These are phyloP conservation scores for Ips typographus DNA, from an alignment of 1,140 invertebrate genomes.

Conservation along the genomic window DNA sequence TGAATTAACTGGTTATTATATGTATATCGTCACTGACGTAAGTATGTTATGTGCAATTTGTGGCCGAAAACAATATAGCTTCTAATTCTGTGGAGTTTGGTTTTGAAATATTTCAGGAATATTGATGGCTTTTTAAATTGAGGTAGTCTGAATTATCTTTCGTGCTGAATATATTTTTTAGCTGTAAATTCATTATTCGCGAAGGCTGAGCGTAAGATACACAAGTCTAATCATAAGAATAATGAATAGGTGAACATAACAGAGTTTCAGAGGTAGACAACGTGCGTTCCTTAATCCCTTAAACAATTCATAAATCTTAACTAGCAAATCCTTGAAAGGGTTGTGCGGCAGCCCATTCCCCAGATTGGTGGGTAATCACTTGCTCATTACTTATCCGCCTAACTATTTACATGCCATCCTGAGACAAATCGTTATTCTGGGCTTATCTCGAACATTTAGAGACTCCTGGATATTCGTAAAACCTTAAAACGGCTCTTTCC, in stretches of 20 bases:
- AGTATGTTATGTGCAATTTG: no score
- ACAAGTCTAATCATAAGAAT: neutral
- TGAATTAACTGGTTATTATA: no score
- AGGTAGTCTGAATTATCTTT: no score
- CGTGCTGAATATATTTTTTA: no score
- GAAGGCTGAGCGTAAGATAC: no score
- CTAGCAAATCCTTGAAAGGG: slow-evolving; percentile 31
- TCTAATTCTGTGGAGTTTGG: no score
- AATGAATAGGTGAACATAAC: slow-evolving; percentile 15
- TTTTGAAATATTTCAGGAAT: no score
- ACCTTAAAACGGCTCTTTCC: slow-evolving; percentile 38
- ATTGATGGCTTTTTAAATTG: no score
- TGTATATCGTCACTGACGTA: no score
- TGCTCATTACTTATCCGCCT: slow-evolving; percentile 50
- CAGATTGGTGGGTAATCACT: slow-evolving; percentile 52
- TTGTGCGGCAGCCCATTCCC: slow-evolving; percentile 45
- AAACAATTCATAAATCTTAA: slow-evolving; percentile 32
- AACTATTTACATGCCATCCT: slow-evolving; percentile 45
- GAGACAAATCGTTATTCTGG: slow-evolving; percentile 37
- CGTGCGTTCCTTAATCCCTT: slow-evolving; percentile 25
- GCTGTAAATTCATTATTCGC: no score
- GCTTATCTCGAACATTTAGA: slow-evolving; percentile 37
- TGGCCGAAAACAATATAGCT: no score
- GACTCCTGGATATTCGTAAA: slow-evolving; percentile 29
- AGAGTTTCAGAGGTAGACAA: slow-evolving; percentile 12